These are phyloP conservation scores for Conomelus anceps DNA, from an alignment of 2,888 invertebrate species.

Conservation along the genomic window DNA sequence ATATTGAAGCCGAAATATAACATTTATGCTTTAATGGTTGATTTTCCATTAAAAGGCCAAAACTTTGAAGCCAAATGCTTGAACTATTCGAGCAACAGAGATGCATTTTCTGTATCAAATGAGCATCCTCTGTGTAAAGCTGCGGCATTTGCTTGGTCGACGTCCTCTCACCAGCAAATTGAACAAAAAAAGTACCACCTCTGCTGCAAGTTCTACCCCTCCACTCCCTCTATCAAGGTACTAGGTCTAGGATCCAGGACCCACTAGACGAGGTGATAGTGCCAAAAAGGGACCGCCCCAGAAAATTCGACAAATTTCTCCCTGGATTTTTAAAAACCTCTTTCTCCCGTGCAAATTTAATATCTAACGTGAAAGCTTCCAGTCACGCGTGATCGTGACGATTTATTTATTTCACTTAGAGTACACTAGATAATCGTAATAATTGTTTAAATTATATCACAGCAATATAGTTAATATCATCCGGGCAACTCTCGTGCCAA, in stretches of 20 bases:
- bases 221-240: not conserved
- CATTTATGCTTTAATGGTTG: no score
- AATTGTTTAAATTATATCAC: not conserved
- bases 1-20: no score
- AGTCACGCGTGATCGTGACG: not conserved
- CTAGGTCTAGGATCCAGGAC: not conserved
- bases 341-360: not conserved
- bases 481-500: not conserved
- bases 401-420: not conserved
- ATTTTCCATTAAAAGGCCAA: no score
- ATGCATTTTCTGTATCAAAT: not conserved
- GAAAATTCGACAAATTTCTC: not conserved
- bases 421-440: not conserved
- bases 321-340: not conserved
- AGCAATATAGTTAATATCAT: not conserved
- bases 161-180: not conserved
- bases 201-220: not conserved
- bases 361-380: not conserved
- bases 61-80: no score
- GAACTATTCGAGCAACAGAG: not conserved
- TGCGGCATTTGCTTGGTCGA: not conserved
- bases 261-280: not conserved
- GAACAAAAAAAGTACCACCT: not conserved
- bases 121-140: not conserved
- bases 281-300: not conserved